Percentiles rank a stretch among this genome's conserved stretches.
Evolutionary conservation across 2,888 invertebrate genomes (phyloP).

Genomic region (Mythimna albipuncta): DNA sequence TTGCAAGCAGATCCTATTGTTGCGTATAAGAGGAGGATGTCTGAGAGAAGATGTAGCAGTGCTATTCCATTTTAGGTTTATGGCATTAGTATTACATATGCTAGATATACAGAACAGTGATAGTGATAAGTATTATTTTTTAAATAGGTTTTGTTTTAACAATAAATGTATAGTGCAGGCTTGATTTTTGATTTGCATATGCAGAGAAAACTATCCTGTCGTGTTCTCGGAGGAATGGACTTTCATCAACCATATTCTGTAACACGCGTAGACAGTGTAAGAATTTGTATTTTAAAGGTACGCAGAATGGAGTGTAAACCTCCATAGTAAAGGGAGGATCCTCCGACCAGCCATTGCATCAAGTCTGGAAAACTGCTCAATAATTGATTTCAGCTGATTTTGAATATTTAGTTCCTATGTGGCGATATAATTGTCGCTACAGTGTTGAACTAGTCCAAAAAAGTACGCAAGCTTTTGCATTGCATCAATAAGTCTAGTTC

Average conservation of each 20-base stretch:
- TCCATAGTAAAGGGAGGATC: too few relatives aligned
- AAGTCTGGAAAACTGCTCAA: too few relatives aligned
- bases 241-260: neutral
- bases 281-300: neutral
- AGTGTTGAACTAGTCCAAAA: neutral
- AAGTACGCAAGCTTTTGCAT: neutral
- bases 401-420: too few relatives aligned
- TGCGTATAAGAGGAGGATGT: constrained; percentile 71
- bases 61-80: constrained; percentile 44
- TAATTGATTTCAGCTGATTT: too few relatives aligned
- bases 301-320: too few relatives aligned
- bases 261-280: neutral
- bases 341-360: too few relatives aligned
- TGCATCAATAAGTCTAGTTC: neutral
- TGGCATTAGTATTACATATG: neutral
- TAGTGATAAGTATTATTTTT: constrained; percentile 16
- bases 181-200: neutral
- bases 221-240: neutral
- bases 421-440: too few relatives aligned
- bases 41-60: constrained; percentile 67
- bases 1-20: constrained; percentile 68
- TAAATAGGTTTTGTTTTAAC: constrained; percentile 10
- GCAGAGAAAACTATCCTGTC: neutral
- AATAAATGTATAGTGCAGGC: neutral
- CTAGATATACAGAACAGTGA: constrained; percentile 9